Evolutionary conservation across 2,888 invertebrate genomes (phyloP).

Genomic region (Fragum sueziense): DNA sequence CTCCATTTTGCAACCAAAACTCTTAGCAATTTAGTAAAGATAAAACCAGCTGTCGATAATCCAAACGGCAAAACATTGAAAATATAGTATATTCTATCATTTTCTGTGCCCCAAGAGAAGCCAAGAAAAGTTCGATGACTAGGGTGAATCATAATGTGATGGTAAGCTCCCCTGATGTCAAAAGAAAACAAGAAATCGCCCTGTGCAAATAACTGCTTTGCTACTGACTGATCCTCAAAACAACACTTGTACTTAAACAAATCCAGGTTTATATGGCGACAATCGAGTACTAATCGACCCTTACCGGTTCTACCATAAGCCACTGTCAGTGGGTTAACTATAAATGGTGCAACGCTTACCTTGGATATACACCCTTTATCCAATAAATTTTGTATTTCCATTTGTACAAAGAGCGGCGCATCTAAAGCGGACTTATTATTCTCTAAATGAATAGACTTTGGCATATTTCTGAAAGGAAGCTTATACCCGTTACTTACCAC

Average conservation of each 20-base stretch:
- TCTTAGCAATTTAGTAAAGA: conserved; percentile 48
- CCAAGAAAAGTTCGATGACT: conserved; percentile 17
- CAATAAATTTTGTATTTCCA: conserved; percentile 33
- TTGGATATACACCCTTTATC: conserved; percentile 25
- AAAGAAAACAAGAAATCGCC: conserved; percentile 37
- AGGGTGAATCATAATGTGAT: conserved; percentile 23
- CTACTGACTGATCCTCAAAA: conserved; percentile 35
- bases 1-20: conserved; percentile 36
- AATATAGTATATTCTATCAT: conserved; percentile 26
- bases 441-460: background rate
- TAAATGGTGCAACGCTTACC: background rate
- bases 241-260: conserved; percentile 36
- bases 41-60: conserved; percentile 46
- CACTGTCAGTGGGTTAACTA: conserved; percentile 41
- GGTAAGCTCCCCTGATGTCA: conserved; percentile 34
- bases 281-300: conserved; percentile 30
- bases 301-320: conserved; percentile 34
- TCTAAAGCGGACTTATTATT: conserved; percentile 43
- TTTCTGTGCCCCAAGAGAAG: conserved; percentile 13
- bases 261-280: conserved; percentile 42
- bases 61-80: conserved; percentile 53
- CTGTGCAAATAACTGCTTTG: conserved; percentile 22
- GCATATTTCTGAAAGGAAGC: conserved; percentile 24
- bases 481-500: conserved; percentile 29
- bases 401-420: conserved; percentile 20